These are phyloP conservation scores for Fukomys damarensis DNA, from an alignment of 2,113 vertebrate genomes.

Conservation along the genomic window DNA sequence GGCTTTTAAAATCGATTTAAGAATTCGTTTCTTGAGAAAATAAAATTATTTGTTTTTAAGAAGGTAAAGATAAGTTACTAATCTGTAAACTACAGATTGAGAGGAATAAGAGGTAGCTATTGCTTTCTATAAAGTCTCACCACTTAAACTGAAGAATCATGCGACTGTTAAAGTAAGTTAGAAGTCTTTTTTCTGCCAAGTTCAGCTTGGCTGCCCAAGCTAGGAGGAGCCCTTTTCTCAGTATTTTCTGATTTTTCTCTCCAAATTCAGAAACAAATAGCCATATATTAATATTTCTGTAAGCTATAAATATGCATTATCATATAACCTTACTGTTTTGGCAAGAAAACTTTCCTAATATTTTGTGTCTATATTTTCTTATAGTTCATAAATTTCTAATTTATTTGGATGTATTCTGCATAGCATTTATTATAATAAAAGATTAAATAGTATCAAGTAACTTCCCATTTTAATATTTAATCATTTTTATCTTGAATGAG, in stretches of 20 bases:
- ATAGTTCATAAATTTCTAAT: conserved; percentile 26
- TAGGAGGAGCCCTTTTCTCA: conserved; percentile 70
- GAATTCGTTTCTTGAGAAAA: conserved; percentile 82
- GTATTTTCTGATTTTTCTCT: conserved; percentile 44
- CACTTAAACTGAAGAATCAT: conserved; percentile 80
- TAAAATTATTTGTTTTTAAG: conserved; percentile 82
- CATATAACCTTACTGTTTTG: conserved; percentile 20
- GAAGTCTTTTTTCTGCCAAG: conserved; percentile 72
- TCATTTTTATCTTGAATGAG: conserved; percentile 44
- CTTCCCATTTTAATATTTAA: conserved; percentile 50
- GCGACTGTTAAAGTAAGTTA: conserved; percentile 75
- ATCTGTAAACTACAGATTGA: conserved; percentile 82
- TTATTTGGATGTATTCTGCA: conserved; percentile 29
- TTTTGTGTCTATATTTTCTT: conserved; percentile 1
- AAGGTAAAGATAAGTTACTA: conserved; percentile 62
- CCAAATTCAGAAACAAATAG: conserved; percentile 40
- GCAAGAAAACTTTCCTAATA: background rate
- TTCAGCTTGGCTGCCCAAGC: conserved; percentile 71
- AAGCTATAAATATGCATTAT: background rate
- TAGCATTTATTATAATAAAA: background rate
- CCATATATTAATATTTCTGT: conserved; percentile 15
- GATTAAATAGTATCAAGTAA: background rate
- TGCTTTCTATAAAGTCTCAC: conserved; percentile 80
- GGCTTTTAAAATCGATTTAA: conserved; percentile 75
- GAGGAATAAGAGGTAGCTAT: conserved; percentile 80